These are phyloP conservation scores for Eulimnadia texana DNA, from an alignment of 1,140 invertebrate species.

Conservation along the genomic window DNA sequence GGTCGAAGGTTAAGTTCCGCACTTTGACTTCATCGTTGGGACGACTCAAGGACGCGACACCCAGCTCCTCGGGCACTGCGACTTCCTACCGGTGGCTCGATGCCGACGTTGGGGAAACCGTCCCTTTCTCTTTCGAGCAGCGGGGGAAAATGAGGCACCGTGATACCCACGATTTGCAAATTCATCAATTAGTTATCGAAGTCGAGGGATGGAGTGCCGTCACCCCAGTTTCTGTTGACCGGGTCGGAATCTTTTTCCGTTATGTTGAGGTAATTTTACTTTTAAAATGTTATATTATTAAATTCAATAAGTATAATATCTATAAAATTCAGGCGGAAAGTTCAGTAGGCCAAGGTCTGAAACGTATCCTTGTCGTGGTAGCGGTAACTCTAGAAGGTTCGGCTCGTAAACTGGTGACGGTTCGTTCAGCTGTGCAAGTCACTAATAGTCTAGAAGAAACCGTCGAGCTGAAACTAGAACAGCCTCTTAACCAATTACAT, in stretches of 20 bases:
- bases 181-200: constrained; percentile 73
- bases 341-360: background rate
- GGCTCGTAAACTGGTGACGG: constrained; percentile 86
- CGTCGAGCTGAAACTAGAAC: constrained; percentile 40
- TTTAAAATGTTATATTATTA: too few relatives aligned
- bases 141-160: constrained; percentile 48
- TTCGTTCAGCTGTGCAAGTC: constrained; percentile 73
- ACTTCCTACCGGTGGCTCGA: constrained; percentile 51
- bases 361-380: constrained; percentile 45
- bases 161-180: constrained; percentile 58
- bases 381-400: constrained; percentile 80
- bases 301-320: background rate
- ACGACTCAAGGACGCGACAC: too few relatives aligned
- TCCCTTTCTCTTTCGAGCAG: constrained; percentile 67
- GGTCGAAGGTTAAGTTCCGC: constrained; percentile 64
- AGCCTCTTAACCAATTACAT: constrained; percentile 19
- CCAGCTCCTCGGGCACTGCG: too few relatives aligned
- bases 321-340: background rate
- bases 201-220: constrained; percentile 81
- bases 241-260: constrained; percentile 85
- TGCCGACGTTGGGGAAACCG: constrained; percentile 50
- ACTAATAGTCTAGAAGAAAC: constrained; percentile 56
- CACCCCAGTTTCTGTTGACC: constrained; percentile 80
- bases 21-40: constrained; percentile 36
- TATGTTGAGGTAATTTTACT: constrained; percentile 39